phyloP scores from a whole-genome alignment of 2,797 vertebrate genomes.

The Lepus oiostolus region DNA sequence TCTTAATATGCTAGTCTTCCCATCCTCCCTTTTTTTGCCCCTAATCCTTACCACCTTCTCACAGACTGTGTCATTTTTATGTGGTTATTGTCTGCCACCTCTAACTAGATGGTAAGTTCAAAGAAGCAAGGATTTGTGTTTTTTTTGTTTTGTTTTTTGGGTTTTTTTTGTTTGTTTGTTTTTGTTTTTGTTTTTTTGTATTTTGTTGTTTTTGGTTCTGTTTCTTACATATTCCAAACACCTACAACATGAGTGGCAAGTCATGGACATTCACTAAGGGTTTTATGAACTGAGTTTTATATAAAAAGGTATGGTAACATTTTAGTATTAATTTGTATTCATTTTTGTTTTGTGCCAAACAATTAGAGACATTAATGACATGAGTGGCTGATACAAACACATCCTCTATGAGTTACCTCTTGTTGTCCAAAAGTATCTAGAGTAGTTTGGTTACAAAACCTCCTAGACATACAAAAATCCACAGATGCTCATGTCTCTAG shows the following conservation, averaged over 20 bases:
- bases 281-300: background rate
- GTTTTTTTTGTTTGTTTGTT: background rate
- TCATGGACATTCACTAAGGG: fast-evolving
- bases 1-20: background rate
- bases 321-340: background rate
- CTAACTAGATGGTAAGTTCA: background rate
- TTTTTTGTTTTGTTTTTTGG: background rate
- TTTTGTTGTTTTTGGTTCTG: too few species aligned
- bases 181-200: background rate
- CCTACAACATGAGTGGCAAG: fast-evolving
- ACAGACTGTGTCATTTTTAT: background rate
- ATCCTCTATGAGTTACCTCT: background rate
- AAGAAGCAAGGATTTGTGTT: background rate
- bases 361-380: background rate
- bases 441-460: background rate
- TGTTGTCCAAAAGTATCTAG: background rate
- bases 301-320: background rate
- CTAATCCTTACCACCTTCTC: background rate
- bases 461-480: background rate
- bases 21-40: background rate
- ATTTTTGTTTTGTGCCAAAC: background rate
- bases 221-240: background rate
- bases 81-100: background rate
- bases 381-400: background rate
- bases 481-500: background rate